phyloP scores from a whole-genome alignment of 2,113 vertebrate species.

The Mobula birostris region DNA sequence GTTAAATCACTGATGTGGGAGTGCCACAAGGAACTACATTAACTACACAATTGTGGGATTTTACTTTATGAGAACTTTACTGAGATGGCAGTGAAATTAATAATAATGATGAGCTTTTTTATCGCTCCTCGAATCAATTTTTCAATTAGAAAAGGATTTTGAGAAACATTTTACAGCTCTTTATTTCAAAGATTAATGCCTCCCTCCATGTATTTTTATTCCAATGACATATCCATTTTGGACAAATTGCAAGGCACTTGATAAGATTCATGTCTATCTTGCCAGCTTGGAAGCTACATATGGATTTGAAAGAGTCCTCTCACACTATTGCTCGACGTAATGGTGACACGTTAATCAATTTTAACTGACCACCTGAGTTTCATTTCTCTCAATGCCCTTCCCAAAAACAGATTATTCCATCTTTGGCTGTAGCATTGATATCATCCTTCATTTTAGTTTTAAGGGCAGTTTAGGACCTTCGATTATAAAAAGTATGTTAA shows the following conservation, averaged over 20 bases:
- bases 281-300: not conserved
- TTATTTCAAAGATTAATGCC: not conserved
- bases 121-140: conserved; percentile 3
- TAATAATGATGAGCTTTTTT: not conserved
- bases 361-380: not conserved
- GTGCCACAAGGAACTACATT: not conserved
- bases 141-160: not conserved
- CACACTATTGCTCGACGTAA: not conserved
- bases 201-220: not conserved
- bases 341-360: not conserved
- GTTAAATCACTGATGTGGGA: not conserved
- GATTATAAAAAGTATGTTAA: not conserved
- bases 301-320: not conserved
- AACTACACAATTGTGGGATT: not conserved
- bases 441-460: not conserved
- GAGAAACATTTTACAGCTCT: not conserved
- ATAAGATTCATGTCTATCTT: not conserved
- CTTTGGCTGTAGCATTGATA: not conserved
- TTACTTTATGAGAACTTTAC: conserved; percentile 19
- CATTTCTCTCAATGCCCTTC: not conserved
- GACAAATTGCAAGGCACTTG: not conserved
- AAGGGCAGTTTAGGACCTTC: not conserved
- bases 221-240: not conserved
- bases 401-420: not conserved
- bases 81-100: not conserved